These are phyloP conservation scores for Syngnathoides biaculeatus DNA, from an alignment of 2,113 vertebrate genomes.

Conservation along the genomic window DNA sequence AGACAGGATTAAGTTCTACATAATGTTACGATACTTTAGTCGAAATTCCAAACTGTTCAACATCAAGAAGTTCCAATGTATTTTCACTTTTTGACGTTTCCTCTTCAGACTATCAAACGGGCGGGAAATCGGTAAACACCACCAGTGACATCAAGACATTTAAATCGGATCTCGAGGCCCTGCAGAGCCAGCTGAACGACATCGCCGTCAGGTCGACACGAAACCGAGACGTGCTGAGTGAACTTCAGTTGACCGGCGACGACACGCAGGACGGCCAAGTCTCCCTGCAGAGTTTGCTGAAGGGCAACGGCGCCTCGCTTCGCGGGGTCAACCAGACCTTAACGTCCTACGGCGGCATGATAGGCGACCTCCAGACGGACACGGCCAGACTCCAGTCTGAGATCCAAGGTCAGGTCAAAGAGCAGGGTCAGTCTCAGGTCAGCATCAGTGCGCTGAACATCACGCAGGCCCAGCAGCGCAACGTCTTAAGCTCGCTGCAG, in stretches of 20 bases:
- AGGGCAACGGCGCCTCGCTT: slow-evolving; percentile 86
- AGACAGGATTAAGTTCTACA: background rate
- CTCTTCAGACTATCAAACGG: slow-evolving; percentile 82
- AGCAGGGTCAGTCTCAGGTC: slow-evolving; percentile 78
- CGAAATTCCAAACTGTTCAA: background rate
- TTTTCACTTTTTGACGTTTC: slow-evolving; percentile 4
- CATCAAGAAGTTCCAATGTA: background rate
- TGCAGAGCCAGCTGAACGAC: slow-evolving; percentile 83
- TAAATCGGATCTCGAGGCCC: slow-evolving; percentile 81
- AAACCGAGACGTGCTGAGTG: slow-evolving; percentile 84
- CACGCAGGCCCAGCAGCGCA: slow-evolving; percentile 88
- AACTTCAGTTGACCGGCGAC: slow-evolving; percentile 80
- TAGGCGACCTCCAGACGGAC: slow-evolving; percentile 83
- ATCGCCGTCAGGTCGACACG: slow-evolving; percentile 80
- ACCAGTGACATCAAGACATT: slow-evolving; percentile 86
- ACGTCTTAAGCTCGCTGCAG: slow-evolving; percentile 81
- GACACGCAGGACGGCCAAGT: slow-evolving; percentile 80
- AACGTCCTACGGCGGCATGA: slow-evolving; percentile 81
- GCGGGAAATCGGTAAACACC: slow-evolving; percentile 84
- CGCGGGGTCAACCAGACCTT: slow-evolving; percentile 86
- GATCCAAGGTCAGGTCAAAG: slow-evolving; percentile 83
- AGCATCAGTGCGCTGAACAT: slow-evolving; percentile 86
- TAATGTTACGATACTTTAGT: background rate
- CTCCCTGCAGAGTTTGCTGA: slow-evolving; percentile 84
- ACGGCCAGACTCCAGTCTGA: slow-evolving; percentile 84